Percentiles rank a stretch among this genome's conserved stretches.
Conservation (phyloP, 1,140 invertebrate species). For the Drosophila gunungcola region DNA sequence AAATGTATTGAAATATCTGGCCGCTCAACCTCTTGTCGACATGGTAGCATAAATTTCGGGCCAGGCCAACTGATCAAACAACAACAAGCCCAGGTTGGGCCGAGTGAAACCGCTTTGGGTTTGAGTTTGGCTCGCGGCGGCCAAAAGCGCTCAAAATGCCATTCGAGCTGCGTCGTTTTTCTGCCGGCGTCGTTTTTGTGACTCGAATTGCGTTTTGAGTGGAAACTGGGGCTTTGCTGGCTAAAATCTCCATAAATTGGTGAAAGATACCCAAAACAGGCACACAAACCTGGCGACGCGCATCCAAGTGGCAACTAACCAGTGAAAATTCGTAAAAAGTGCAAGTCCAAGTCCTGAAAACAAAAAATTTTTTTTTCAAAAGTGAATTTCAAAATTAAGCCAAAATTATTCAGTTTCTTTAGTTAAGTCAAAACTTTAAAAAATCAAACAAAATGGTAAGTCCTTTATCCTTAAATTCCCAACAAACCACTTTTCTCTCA, state of each 20-base stretch:
- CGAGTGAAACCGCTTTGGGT: slow-evolving; percentile 21
- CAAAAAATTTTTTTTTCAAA: slow-evolving; percentile 16
- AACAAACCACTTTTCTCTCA: neutral
- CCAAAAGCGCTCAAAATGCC: slow-evolving; percentile 67
- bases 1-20: slow-evolving; percentile 48
- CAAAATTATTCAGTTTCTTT: slow-evolving; percentile 16
- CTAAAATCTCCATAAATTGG: slow-evolving; percentile 79
- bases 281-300: slow-evolving; percentile 68
- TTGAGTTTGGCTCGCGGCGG: slow-evolving; percentile 21
- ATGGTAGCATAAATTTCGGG: slow-evolving; percentile 61
- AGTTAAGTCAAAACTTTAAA: neutral
- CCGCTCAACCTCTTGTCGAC: slow-evolving; percentile 33
- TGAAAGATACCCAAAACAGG: slow-evolving; percentile 75
- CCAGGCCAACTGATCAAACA: slow-evolving; percentile 59
- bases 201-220: slow-evolving; percentile 81
- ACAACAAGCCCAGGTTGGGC: slow-evolving; percentile 31
- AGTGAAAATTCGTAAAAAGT: slow-evolving; percentile 29
- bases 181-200: slow-evolving; percentile 29
- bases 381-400: slow-evolving; percentile 19
- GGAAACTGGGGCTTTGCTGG: slow-evolving; percentile 62
- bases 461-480: slow-evolving; percentile 8
- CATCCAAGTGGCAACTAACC: slow-evolving; percentile 54
- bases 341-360: slow-evolving; percentile 38
- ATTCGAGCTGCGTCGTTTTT: slow-evolving; percentile 53
- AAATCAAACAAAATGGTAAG: slow-evolving; percentile 48